Percentiles rank a stretch among this genome's conserved stretches.
phyloP scores from a whole-genome alignment of 2,113 vertebrate species.

The Eonycteris spelaea region DNA sequence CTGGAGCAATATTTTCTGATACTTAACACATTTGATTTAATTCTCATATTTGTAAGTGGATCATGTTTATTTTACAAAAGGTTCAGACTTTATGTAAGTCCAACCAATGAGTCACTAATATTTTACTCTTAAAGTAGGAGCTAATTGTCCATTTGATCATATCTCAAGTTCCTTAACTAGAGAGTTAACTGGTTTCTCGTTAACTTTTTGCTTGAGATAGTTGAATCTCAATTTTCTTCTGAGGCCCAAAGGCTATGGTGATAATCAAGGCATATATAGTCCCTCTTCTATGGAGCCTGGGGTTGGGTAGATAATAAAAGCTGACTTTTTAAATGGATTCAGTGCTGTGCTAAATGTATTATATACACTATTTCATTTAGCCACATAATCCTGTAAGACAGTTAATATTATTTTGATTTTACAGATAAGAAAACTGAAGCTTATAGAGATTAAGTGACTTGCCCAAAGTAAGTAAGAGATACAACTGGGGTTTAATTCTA shows the following conservation, averaged over 20 bases:
- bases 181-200: not conserved
- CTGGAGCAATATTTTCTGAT: slow-evolving; percentile 60
- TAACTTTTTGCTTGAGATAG: not conserved
- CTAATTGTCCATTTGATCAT: not conserved
- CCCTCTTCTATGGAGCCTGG: not conserved
- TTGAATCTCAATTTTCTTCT: not conserved
- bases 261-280: not conserved
- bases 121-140: slow-evolving; percentile 44
- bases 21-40: slow-evolving; percentile 62
- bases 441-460: not conserved
- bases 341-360: not conserved
- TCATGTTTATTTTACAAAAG: slow-evolving; percentile 44
- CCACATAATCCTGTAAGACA: not conserved
- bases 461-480: not conserved
- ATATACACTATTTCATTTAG: not conserved
- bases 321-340: not conserved
- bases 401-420: slow-evolving; percentile 17
- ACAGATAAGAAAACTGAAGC: not conserved
- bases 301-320: not conserved
- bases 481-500: not conserved
- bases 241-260: not conserved
- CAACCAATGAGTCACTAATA: slow-evolving; percentile 25
- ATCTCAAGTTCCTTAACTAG: not conserved
- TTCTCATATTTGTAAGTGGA: slow-evolving; percentile 53
- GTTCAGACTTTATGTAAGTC: slow-evolving; percentile 37